These are phyloP conservation scores for Pyralis farinalis DNA, from an alignment of 2,888 invertebrate species.

Conservation along the genomic window DNA sequence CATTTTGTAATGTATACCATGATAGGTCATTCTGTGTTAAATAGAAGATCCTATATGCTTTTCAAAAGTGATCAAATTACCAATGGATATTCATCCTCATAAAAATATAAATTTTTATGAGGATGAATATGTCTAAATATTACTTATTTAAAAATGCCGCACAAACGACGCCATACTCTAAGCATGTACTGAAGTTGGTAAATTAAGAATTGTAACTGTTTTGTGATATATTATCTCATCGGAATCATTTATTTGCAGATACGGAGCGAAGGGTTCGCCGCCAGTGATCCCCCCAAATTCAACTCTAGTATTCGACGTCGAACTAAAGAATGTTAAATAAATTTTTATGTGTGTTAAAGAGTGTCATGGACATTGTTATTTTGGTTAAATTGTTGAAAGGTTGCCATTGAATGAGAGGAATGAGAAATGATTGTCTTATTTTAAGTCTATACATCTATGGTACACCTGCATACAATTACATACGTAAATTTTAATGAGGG, in stretches of 20 bases:
- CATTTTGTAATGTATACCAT: too few species aligned
- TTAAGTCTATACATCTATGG: conserved; percentile 22
- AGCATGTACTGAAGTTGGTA: too few species aligned
- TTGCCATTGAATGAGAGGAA: conserved; percentile 42
- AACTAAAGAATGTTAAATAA: conserved; percentile 90
- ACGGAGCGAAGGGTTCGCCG: conserved; percentile 88
- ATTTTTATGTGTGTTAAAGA: conserved; percentile 32
- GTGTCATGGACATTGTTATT: conserved; percentile 38
- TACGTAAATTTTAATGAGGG: conserved; percentile 6
- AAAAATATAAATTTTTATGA: too few species aligned
- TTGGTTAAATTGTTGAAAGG: conserved; percentile 37
- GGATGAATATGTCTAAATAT: too few species aligned
- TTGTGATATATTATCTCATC: not conserved
- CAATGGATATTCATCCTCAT: too few species aligned
- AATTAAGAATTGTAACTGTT: too few species aligned
- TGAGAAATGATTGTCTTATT: conserved; percentile 29
- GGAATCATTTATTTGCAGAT: conserved; percentile 65
- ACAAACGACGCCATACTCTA: too few species aligned
- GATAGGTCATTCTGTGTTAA: too few species aligned
- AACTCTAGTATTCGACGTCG: conserved; percentile 93
- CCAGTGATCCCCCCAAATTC: conserved; percentile 94
- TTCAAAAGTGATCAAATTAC: too few species aligned
- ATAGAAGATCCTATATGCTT: too few species aligned
- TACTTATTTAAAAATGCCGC: too few species aligned
- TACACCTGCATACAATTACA: conserved; percentile 26